Base-by-base conservation (phyloP, 2,797 vertebrate species). In the Distichodus sexfasciatus region DNA sequence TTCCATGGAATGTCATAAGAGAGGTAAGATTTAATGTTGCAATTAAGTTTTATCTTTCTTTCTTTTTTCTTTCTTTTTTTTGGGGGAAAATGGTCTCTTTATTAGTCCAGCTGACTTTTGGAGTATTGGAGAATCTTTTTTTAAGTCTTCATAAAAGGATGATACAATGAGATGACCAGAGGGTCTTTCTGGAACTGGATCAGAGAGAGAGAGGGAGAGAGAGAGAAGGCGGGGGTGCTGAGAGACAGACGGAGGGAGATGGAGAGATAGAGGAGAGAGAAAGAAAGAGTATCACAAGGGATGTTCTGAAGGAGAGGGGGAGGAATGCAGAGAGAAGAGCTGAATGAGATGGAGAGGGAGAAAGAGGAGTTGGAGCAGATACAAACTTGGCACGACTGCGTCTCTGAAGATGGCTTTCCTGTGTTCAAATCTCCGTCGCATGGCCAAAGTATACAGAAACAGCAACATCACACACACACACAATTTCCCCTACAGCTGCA, bases 401-500 rank as follows among this genome's bases (percentile, higher is more conserved):
- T 92, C 90, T 90, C 89, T 43, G 54, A 6, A 79, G 90, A 86
- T 82, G 84, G 36, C 76, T 51, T 71, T 86, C 86, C n/a, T 85
- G 81, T 85, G 80, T 91, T 91, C 85, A 85, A 89, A 90, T 90
- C 88, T 89, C 80, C 71, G 74, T 90, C 93, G 84, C 88, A 92
- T 17, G 88, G 87, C 90, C 91, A 86, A 89, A 87, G 81, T 88
- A 87, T 89, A 90, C 89, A 87, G 44, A 62, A 75, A 78, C 73
- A 82, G 43, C 51, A 66, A 69, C 71, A 74, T 65, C 54, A 59
- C 62, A 74, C 23, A 48, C 48, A 69, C 58, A 72, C 66, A 36
- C 69, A 66, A 71, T 85, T 73, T 40, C 28, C 91, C 94, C 91
- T 93, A 88, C 87, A 93, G 94, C 93, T 92, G 92, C 90, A 89